phyloP scores from a whole-genome alignment of 2,797 vertebrate genomes.

The Pseudochirops corinnae region DNA sequence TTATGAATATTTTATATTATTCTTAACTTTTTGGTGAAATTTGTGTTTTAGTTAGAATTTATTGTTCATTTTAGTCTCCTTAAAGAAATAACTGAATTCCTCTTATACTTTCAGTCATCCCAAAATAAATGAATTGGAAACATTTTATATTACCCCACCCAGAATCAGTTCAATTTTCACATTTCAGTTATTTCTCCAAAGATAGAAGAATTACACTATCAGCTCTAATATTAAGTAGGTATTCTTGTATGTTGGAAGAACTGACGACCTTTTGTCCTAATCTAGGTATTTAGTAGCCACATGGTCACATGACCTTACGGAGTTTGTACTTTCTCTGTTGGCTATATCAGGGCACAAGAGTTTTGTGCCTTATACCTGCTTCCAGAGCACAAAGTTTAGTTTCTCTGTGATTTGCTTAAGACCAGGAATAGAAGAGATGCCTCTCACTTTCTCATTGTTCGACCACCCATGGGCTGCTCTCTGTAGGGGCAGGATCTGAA shows the following conservation, averaged over 20 bases:
- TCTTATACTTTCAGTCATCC: background rate
- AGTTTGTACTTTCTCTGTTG: background rate
- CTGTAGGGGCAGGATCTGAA: background rate
- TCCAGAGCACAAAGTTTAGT: background rate
- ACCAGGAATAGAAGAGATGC: background rate
- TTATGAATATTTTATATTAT: background rate
- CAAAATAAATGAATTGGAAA: background rate
- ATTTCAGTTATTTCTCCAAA: constrained; percentile 6
- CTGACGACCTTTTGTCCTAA: background rate
- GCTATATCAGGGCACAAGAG: background rate
- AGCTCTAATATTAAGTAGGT: background rate
- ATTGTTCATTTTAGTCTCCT: background rate
- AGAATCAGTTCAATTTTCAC: background rate
- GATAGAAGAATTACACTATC: background rate
- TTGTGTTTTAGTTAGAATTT: background rate
- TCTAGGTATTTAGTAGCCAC: background rate
- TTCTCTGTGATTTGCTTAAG: background rate
- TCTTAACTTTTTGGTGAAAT: background rate
- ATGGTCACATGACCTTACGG: background rate
- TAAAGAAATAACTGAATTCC: background rate
- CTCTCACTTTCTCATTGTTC: background rate
- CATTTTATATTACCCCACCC: background rate
- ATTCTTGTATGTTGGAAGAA: background rate
- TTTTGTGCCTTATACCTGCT: background rate
- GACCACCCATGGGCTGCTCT: background rate